Conservation (phyloP, 2,888 invertebrate species). For the Meteorus colon region DNA sequence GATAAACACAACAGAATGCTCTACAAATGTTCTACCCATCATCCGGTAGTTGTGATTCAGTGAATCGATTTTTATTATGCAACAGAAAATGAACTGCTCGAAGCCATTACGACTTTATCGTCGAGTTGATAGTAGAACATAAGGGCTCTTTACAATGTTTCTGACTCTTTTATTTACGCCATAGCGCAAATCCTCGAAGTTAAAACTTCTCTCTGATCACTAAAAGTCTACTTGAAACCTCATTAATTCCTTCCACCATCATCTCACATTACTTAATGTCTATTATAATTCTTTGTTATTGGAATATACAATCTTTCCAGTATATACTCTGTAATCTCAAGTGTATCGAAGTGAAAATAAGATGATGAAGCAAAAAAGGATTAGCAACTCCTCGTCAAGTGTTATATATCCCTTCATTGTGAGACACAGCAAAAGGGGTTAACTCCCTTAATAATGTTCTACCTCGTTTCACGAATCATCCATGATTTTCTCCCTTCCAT, state of each 20-base stretch:
- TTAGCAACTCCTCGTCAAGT: slow-evolving; percentile 10
- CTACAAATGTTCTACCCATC: neutral
- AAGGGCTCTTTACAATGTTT: neutral
- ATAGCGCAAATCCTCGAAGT: neutral
- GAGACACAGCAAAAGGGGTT: neutral
- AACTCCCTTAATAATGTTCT: neutral
- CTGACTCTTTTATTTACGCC: neutral
- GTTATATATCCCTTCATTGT: neutral
- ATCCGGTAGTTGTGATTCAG: slow-evolving; percentile 10
- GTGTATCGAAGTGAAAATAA: slow-evolving; percentile 19
- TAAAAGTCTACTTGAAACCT: slow-evolving; percentile 1
- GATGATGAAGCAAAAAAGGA: slow-evolving; percentile 8
- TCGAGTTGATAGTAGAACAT: neutral
- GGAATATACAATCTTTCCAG: neutral
- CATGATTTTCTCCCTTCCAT: neutral
- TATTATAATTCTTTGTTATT: neutral
- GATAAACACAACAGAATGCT: neutral
- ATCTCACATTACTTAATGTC: neutral
- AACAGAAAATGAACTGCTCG: slow-evolving; percentile 2
- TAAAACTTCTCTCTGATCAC: slow-evolving; percentile 13
- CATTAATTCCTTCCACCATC: neutral
- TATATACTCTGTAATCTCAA: neutral
- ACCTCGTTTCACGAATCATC: slow-evolving; percentile 8
- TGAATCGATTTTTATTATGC: slow-evolving; percentile 10
- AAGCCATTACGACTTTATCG: neutral